Evolutionary conservation across 1,140 invertebrate genomes (phyloP).

Genomic region (Pseudomyrmex dendroicus): DNA sequence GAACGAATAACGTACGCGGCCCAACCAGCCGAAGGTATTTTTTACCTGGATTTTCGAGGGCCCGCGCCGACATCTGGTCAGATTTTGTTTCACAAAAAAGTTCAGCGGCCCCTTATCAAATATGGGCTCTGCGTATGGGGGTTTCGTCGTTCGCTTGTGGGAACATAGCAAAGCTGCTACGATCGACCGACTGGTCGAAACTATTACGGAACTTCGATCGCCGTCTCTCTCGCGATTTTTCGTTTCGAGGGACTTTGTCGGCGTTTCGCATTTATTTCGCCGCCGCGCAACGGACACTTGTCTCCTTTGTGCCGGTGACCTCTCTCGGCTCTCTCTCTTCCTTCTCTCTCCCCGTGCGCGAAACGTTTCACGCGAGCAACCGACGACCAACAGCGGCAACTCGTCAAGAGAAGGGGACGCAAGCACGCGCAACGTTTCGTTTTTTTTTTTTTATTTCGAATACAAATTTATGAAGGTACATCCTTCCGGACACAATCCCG

Average conservation of each 20-base stretch:
- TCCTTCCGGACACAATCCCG: constrained; percentile 39
- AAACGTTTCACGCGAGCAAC: constrained; percentile 54
- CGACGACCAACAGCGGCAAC: constrained; percentile 38
- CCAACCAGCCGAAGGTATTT: constrained; percentile 71
- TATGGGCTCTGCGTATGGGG: constrained; percentile 55
- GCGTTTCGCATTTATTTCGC: neutral
- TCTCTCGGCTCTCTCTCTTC: too few species aligned
- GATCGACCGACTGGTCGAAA: neutral
- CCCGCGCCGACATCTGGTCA: constrained; percentile 81
- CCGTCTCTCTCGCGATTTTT: neutral
- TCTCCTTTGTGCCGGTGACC: constrained; percentile 54
- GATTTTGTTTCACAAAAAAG: constrained; percentile 83
- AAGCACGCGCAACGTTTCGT: constrained; percentile 66
- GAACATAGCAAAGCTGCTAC: constrained; percentile 54
- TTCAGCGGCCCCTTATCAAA: constrained; percentile 80
- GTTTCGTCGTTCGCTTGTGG: constrained; percentile 63
- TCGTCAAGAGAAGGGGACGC: constrained; percentile 64
- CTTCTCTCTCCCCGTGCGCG: neutral
- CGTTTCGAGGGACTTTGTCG: neutral
- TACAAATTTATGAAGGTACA: constrained; percentile 34
- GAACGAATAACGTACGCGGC: constrained; percentile 60
- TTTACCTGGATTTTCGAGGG: constrained; percentile 72
- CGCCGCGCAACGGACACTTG: constrained; percentile 22
- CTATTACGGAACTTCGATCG: constrained; percentile 10
- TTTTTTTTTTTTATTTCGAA: constrained; percentile 49